Conservation (phyloP, 1,140 invertebrate species). For the Steinernema feltiae region DNA sequence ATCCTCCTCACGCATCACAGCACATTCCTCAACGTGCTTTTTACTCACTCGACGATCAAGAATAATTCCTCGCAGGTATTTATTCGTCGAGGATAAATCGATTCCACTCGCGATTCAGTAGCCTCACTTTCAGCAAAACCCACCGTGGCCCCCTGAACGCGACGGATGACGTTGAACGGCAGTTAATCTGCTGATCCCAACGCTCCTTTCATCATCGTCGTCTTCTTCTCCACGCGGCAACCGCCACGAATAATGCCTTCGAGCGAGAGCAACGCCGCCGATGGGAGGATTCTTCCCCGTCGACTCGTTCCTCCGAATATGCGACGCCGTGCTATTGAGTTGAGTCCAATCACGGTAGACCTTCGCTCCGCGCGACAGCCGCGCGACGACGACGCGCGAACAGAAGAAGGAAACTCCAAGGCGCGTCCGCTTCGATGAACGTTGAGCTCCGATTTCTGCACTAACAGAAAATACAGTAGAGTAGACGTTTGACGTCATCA, state of each 20-base stretch:
- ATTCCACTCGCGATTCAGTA: background rate
- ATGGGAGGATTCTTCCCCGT: too few relatives aligned
- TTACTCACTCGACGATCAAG: background rate
- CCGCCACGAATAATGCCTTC: slow-evolving; percentile 1
- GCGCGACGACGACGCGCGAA: too few relatives aligned
- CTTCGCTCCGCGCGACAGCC: too few relatives aligned
- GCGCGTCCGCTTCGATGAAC: too few relatives aligned
- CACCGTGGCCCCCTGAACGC: background rate
- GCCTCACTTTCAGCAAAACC: background rate
- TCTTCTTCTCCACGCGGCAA: background rate
- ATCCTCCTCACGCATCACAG: background rate
- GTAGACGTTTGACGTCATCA: too few relatives aligned
- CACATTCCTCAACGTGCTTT: background rate
- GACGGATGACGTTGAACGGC: slow-evolving; percentile 1
- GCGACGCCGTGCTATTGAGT: too few relatives aligned
- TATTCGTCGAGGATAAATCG: background rate
- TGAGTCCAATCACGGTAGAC: too few relatives aligned
- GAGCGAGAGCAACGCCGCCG: too few relatives aligned
- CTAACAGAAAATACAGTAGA: too few relatives aligned
- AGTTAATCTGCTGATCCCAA: slow-evolving; percentile 6
- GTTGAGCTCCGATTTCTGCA: too few relatives aligned
- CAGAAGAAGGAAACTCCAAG: too few relatives aligned
- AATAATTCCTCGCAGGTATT: background rate
- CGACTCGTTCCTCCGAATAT: too few relatives aligned
- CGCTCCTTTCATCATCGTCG: background rate